Evolutionary conservation across 2,888 invertebrate species (phyloP), one percentile per base, ranked within the genome.

Genomic region (Eulithis prunata): DNA sequence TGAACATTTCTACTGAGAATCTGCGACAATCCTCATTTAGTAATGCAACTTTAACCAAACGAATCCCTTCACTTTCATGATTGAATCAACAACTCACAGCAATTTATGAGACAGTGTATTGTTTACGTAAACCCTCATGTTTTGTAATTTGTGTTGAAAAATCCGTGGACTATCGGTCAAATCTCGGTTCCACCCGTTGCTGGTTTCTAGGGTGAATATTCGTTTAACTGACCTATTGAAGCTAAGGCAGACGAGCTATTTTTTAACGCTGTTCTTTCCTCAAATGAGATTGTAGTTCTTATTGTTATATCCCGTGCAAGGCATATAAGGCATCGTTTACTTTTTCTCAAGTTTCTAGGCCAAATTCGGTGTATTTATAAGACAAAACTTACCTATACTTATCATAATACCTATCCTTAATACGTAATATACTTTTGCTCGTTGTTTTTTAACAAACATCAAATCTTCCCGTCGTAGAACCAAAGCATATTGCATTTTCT

Each of bases 171-270:
- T 88, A 88, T 88, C 88, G 87, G 89, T 87, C 84, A 85, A 74
- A 88, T 89, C 87, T 86, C 68, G 62, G 87, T 86, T 78, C 85
- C 82, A 81, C 78, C 81, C 84, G 85, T 84, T 83, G 66, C 66
- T 57, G 80, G 77, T 76, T 73, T 61, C 59, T 28, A 79, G 83
- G 89, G 85, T 89, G 87, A 89, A 89, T 75, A 87, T 72, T 78
- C 90, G 83, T 79, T 84, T 89, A 88, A 89, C 83, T 88, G 85
- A 89, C 87, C 88, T 83, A 86, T 83, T 83, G 76, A 74, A 63
- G 73, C 10, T 11, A n/a, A 8, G 4, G 57, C 53, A 68, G 59
- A 76, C 68, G 59, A 12, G 71, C 10, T 49, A 63, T 64, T 43
- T 10, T 61, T 64, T 64, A 58, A 62, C 1, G 2, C 11, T 10